Percentiles rank a stretch among this genome's conserved stretches.
Evolutionary conservation across 2,113 vertebrate genomes (phyloP).

Genomic region (Oryzias javanicus): DNA sequence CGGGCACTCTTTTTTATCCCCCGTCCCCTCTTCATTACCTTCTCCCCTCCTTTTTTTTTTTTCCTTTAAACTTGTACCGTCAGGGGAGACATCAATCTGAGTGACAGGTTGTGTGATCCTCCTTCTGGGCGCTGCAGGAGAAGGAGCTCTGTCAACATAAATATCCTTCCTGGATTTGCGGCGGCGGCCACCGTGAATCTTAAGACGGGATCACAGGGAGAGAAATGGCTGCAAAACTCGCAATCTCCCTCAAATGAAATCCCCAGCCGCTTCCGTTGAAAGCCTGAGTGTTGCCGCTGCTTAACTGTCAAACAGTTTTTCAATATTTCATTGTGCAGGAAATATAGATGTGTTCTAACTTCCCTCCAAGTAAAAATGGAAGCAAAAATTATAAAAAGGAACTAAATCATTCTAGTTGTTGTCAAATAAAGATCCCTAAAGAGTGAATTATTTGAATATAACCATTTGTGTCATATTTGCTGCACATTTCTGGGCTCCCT

Average conservation of each 20-base stretch:
- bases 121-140: slow-evolving; percentile 56
- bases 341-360: no score
- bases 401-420: no score
- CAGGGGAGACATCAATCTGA: slow-evolving; percentile 61
- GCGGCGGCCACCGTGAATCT: slow-evolving; percentile 50
- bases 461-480: no score
- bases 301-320: not conserved
- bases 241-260: not conserved
- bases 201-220: slow-evolving; percentile 27
- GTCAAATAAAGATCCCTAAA: no score
- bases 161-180: slow-evolving; percentile 49
- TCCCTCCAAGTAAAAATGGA: no score
- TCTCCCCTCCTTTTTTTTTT: slow-evolving; percentile 30
- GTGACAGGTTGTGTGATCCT: slow-evolving; percentile 66
- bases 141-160: slow-evolving; percentile 68
- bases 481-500: no score
- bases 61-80: slow-evolving; percentile 55
- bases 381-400: no score
- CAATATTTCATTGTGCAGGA: no score
- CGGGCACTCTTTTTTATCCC: slow-evolving; percentile 28
- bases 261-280: not conserved
- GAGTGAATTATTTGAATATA: no score
- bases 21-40: slow-evolving; percentile 46
- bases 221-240: slow-evolving; percentile 10
- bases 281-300: slow-evolving; percentile 1